Percentiles rank a stretch among this genome's conserved stretches.
Conservation (phyloP, 1,140 invertebrate genomes). For the Sycophila sp. region DNA sequence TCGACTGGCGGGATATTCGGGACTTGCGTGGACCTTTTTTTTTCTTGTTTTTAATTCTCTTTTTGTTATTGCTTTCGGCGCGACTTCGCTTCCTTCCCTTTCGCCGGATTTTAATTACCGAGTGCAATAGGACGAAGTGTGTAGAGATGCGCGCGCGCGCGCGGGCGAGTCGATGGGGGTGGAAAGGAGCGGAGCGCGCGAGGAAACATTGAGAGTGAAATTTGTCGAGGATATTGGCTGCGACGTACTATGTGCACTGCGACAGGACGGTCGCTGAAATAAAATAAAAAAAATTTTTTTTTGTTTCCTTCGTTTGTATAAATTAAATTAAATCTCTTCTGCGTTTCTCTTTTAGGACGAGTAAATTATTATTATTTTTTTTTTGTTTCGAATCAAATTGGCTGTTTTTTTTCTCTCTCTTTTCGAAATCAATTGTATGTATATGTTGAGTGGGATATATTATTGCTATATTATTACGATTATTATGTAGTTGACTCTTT, state of each 20-base stretch:
- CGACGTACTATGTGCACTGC: neutral
- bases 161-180: constrained; percentile 9
- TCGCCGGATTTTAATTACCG: constrained; percentile 17
- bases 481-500: no score
- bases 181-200: constrained; percentile 23
- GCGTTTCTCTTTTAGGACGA: constrained; percentile 36
- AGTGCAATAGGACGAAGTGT: constrained; percentile 38
- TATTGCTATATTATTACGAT: constrained; percentile 19
- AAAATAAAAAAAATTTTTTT: no score
- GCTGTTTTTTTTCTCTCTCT: constrained; percentile 35
- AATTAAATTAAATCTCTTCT: no score
- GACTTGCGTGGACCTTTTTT: constrained; percentile 29
- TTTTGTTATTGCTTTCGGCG: no score
- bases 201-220: constrained; percentile 39
- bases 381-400: constrained; percentile 37
- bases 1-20: constrained; percentile 2
- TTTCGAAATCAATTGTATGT: constrained; percentile 38
- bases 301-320: constrained; percentile 28
- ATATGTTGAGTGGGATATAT: constrained; percentile 30
- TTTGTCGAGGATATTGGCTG: constrained; percentile 8
- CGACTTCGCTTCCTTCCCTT: constrained; percentile 9
- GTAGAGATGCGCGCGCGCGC: constrained; percentile 18
- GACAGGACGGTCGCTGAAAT: neutral
- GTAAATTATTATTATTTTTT: constrained; percentile 36
- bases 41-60: constrained; percentile 17